Evolutionary conservation across 1,140 invertebrate species (phyloP), one percentile per base, ranked within the genome.

Genomic region (Drosophila burlai): DNA sequence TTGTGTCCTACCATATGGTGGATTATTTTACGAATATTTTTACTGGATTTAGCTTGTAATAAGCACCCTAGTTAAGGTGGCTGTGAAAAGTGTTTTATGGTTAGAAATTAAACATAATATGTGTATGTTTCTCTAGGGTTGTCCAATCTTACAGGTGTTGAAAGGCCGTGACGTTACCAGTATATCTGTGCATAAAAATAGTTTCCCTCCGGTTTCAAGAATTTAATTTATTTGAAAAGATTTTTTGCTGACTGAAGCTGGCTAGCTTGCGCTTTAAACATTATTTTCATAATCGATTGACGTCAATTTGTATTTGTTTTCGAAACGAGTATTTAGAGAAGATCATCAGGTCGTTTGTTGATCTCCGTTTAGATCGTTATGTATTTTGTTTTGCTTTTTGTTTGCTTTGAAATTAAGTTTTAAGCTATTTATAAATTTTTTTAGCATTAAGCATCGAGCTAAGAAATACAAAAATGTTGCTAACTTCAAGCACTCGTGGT

Each of bases 211-310:
- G 61, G 55, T 74, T 63, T 55, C 63, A 72, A 42, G 65, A 63
- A 76, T 77, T 69, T 60, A 58, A 42, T 77, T 62, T 69, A 54
- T 42, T 73, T 38, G 18, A 31, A 46, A 59, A 49, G 34, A 46
- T 47, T 64, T 40, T 81, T 29, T 11, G 18, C 62, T 36, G 16
- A 40, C 46, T 62, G 31, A 26, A 59, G 31, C 47, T 59, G 36
- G 31, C 47, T 29, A 15, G 63, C 63, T 55, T 83, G 83, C 83
- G 80, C 65, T 78, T 83, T 69, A 71, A 75, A 60, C 76, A 83
- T 89, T 83, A 89, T 87, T 89, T 89, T 87, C 84, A 77, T 80
- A 47, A 74, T 66, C 62, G 73, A 79, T 84, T 87, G 81, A 87
- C 84, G 81, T 87, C 84, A 87, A 81, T 84, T 84, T 81, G 66